Conservation (phyloP, 2,797 vertebrate species). For the Petrocephalus sullivani region DNA sequence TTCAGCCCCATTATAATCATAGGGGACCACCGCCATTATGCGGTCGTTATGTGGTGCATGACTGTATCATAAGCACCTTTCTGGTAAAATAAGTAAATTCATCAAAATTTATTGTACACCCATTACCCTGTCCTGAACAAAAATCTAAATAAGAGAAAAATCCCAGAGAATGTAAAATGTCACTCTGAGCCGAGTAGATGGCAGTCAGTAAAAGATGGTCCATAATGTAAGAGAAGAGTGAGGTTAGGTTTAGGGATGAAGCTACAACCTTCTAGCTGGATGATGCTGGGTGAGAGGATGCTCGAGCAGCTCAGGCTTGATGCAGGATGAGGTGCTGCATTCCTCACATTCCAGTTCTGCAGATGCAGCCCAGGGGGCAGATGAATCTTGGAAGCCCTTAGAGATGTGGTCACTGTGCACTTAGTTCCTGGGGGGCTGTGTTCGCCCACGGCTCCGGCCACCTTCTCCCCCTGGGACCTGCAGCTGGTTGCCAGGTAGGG, state of each 20-base stretch:
- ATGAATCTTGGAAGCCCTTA: background rate
- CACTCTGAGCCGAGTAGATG: background rate
- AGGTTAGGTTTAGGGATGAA: background rate
- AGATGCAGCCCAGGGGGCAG: background rate
- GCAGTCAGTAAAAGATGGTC: background rate
- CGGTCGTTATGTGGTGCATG: background rate
- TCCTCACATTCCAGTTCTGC: background rate
- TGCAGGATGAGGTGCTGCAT: background rate
- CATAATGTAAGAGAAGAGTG: background rate
- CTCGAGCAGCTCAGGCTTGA: background rate
- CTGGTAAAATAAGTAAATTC: background rate
- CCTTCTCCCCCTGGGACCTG: constrained; percentile 36
- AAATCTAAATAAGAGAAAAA: background rate
- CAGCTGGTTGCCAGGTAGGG: constrained; percentile 41
- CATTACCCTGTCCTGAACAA: background rate
- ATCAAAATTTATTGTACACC: background rate
- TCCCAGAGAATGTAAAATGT: background rate
- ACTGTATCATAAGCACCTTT: background rate
- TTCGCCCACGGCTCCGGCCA: constrained; percentile 46
- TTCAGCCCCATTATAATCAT: background rate
- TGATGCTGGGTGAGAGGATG: background rate
- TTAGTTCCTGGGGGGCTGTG: constrained; percentile 22
- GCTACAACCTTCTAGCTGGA: background rate
- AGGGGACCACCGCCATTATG: background rate
- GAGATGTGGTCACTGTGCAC: background rate